These are phyloP conservation scores for Icerya purchasi DNA, from an alignment of 2,888 invertebrate genomes.

Conservation along the genomic window DNA sequence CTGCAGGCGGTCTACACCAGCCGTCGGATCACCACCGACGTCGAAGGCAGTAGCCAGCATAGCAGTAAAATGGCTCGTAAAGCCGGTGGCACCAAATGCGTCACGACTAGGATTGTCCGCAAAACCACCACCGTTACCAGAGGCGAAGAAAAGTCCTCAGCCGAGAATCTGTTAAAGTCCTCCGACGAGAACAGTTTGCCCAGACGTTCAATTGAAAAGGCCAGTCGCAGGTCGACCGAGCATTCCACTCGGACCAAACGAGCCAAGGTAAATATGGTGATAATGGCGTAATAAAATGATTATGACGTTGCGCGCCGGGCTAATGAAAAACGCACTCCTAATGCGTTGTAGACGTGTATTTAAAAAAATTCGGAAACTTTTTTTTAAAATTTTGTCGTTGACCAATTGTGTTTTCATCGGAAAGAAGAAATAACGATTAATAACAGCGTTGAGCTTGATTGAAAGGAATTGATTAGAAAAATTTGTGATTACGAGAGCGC, in stretches of 20 bases:
- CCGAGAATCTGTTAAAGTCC: slow-evolving; percentile 42
- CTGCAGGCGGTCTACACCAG: slow-evolving; percentile 62
- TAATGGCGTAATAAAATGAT: neutral
- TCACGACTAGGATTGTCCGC: slow-evolving; percentile 65
- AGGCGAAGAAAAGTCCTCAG: slow-evolving; percentile 55
- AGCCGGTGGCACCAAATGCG: slow-evolving; percentile 42
- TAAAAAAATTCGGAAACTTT: too few relatives aligned
- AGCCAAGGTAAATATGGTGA: slow-evolving; percentile 53
- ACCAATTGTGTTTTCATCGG: too few relatives aligned
- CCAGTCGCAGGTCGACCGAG: slow-evolving; percentile 32
- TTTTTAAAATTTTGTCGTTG: too few relatives aligned
- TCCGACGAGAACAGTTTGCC: slow-evolving; percentile 28
- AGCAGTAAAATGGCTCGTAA: slow-evolving; percentile 14
- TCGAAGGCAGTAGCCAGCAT: slow-evolving; percentile 34
- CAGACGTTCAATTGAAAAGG: slow-evolving; percentile 26
- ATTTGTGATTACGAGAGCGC: too few relatives aligned
- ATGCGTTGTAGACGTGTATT: too few relatives aligned
- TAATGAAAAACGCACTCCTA: too few relatives aligned
- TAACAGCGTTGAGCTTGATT: too few relatives aligned
- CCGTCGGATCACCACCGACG: slow-evolving; percentile 61
- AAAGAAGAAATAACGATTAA: too few relatives aligned
- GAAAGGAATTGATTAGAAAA: too few relatives aligned
- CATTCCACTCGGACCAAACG: slow-evolving; percentile 39
- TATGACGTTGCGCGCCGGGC: neutral
- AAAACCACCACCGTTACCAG: slow-evolving; percentile 73